A percentile compares a stretch with the other conserved stretches of the same genome.
Evolutionary conservation across 1,140 invertebrate genomes (phyloP).

Genomic region (Charaxes varanes): DNA sequence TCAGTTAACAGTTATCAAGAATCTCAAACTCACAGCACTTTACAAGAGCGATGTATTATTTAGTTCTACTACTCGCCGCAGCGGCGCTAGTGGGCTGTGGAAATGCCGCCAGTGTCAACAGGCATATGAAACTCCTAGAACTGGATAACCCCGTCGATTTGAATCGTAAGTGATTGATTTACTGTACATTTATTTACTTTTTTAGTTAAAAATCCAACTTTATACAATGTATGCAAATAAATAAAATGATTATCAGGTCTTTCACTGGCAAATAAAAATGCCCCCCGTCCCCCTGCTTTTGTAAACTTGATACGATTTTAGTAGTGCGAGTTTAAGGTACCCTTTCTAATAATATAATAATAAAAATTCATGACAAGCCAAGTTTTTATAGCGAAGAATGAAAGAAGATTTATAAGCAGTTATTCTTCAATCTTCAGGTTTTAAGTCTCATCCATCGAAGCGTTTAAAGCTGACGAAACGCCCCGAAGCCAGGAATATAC

Average conservation of each 20-base stretch:
- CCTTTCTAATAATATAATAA: too few relatives aligned
- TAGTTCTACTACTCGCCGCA: conserved; percentile 40
- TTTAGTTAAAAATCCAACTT: neutral
- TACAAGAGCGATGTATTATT: conserved; percentile 27
- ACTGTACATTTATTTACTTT: too few relatives aligned
- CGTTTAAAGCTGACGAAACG: conserved; percentile 68
- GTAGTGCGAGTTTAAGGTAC: too few relatives aligned
- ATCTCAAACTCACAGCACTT: conserved; percentile 37
- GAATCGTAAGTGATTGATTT: conserved; percentile 50
- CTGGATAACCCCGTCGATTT: conserved; percentile 39
- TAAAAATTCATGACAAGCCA: too few relatives aligned
- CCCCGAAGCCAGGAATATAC: conserved; percentile 49
- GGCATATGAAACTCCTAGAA: conserved; percentile 44
- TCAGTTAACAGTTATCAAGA: conserved; percentile 23
- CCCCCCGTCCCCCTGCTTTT: too few relatives aligned
- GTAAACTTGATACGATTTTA: too few relatives aligned
- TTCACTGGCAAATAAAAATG: too few relatives aligned
- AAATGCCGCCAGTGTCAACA: conserved; percentile 36
- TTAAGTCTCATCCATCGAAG: conserved; percentile 19
- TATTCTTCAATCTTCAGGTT: conserved; percentile 17
- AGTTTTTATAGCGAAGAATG: too few relatives aligned
- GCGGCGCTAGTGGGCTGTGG: conserved; percentile 35
- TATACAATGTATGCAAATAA: neutral
- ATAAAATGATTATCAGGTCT: too few relatives aligned
- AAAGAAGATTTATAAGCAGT: too few relatives aligned